Conservation (phyloP, 1,140 invertebrate species). For the Ceratitis capitata region DNA sequence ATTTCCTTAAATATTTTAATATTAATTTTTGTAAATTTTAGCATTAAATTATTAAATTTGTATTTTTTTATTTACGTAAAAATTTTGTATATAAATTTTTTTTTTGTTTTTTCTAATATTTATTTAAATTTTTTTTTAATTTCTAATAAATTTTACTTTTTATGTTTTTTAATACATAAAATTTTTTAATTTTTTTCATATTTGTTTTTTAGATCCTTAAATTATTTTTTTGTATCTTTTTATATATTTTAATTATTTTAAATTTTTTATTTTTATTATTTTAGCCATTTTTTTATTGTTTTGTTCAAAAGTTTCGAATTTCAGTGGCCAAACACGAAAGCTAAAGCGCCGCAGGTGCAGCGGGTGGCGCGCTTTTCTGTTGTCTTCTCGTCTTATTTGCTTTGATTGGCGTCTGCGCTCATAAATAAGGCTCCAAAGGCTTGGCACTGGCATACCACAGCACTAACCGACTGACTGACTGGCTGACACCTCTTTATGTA, state of each 20-base stretch:
- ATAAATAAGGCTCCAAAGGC: background rate
- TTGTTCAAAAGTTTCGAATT: background rate
- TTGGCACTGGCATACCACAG: background rate
- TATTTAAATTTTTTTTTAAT: background rate
- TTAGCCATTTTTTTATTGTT: background rate
- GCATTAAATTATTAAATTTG: too few species aligned
- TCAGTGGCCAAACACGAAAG: background rate
- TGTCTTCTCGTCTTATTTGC: background rate
- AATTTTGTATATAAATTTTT: too few species aligned
- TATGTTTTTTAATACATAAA: too few species aligned
- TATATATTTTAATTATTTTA: background rate
- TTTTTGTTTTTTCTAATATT: background rate
- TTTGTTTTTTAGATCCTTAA: background rate
- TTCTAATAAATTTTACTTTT: background rate
- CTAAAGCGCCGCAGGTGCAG: background rate
- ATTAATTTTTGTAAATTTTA: too few species aligned
- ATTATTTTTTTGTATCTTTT: background rate
- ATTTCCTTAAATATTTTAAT: too few species aligned
- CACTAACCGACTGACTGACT: background rate
- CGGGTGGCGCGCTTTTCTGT: background rate
- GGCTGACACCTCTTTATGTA: constrained; percentile 28
- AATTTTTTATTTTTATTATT: background rate
- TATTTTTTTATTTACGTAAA: too few species aligned
- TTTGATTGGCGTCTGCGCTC: too few species aligned
- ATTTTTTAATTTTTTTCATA: background rate